Base-by-base conservation (phyloP, 1,140 invertebrate genomes). In the Amyelois transitella region DNA sequence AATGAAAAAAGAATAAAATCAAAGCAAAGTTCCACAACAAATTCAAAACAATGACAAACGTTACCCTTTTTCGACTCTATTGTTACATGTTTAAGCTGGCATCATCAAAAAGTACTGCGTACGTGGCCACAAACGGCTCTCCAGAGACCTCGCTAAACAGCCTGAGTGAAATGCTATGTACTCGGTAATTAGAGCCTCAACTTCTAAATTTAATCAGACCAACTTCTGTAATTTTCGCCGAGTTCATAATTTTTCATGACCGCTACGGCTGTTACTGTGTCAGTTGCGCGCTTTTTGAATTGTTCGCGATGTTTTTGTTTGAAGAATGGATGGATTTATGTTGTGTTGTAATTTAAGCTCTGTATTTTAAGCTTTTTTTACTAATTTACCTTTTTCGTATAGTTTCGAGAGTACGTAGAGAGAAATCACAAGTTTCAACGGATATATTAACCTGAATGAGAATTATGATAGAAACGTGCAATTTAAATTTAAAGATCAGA, bases 121-220 rank as follows among this genome's bases (percentile, higher is more conserved):
- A 14, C 32, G 32, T 14, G 32, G 25, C 32, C 32, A 2, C 32
- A 38, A 72, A 83, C 72, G 72, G 62, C 61, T 53, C 78, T 59
- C 80, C 28, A 25, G 75, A 66, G 80, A 60, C 58, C 52, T 25
- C 65, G 61, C 68, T 65, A 65, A 69, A 60, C 58, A 51, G 55
- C 59, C 75, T 78, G 81, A 86, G 83, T 86, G 83, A 84, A 86
- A 78, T 83, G 74, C 80, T 69, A 78, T 86, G 83, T 86, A 64
- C 66, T 54, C 61, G 58, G 72, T 83, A 86, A 84, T 86, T 84
- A 83, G 74, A n/a, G 38, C 48, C 53, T 56, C 77, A 86, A 86
- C 75, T 86, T 83, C 71, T 78, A 80, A 82, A 86, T 84, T 86
- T 86, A 83, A 84, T 84, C 76, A 84, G 73, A 71, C 78, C 78